A percentile compares a stretch with the other conserved stretches of the same genome.
Evolutionary conservation across 2,888 invertebrate genomes (phyloP).

Genomic region (Plagodis dolabraria): DNA sequence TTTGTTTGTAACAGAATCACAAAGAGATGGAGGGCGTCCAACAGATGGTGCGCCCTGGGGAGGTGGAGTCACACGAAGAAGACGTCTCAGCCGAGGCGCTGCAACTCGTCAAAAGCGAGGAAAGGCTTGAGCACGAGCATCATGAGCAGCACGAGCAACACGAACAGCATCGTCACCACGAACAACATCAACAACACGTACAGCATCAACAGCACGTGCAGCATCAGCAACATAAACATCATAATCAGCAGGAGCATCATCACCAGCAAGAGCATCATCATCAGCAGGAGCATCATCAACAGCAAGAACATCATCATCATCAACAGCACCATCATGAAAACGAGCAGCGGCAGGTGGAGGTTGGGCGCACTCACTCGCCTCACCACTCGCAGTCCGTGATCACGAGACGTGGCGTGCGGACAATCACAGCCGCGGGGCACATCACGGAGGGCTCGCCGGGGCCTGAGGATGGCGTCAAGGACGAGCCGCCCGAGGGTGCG

Average conservation of each 20-base stretch:
- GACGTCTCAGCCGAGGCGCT: conserved; percentile 60
- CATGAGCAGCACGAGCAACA: conserved; percentile 16
- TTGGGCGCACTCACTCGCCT: conserved; percentile 45
- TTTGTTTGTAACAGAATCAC: no score
- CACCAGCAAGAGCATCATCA: conserved; percentile 15
- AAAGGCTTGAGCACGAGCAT: conserved; percentile 49
- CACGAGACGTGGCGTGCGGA: conserved; percentile 83
- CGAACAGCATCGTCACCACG: conserved; percentile 21
- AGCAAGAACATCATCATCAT: conserved; percentile 19
- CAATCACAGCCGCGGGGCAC: conserved; percentile 86
- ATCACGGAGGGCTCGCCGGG: conserved; percentile 71
- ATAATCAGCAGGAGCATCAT: conserved; percentile 37
- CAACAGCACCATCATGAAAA: conserved; percentile 11
- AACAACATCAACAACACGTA: not conserved
- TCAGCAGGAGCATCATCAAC: not conserved
- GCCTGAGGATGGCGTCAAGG: conserved; percentile 68
- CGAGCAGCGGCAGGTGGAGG: conserved; percentile 25
- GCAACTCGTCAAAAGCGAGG: conserved; percentile 74
- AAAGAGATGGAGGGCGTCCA: conserved; percentile 60
- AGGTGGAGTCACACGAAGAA: conserved; percentile 52
- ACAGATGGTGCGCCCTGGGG: conserved; percentile 46
- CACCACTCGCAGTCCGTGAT: conserved; percentile 80
- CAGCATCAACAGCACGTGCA: conserved; percentile 3
- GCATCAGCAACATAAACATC: conserved; percentile 19
- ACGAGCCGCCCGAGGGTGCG: conserved; percentile 66